These are phyloP conservation scores for Sebastes iracundus DNA, from an alignment of 2,797 vertebrate species.

Conservation along the genomic window DNA sequence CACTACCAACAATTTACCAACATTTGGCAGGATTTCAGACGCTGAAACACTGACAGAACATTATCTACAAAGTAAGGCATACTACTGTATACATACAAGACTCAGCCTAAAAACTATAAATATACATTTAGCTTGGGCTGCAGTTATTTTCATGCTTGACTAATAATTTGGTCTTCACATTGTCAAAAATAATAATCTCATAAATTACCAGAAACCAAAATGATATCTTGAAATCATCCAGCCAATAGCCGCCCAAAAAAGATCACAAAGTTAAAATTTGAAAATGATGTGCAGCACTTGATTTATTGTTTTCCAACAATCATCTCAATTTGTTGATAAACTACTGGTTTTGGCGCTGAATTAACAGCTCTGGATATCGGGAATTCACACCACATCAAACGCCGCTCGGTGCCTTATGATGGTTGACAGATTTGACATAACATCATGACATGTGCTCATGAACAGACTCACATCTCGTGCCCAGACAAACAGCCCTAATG, in stretches of 20 bases:
- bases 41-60: not conserved
- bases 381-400: constrained; percentile 68
- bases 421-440: constrained; percentile 71
- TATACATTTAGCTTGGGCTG: not conserved
- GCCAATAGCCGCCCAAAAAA: not conserved
- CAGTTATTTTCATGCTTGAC: constrained; percentile 3
- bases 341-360: constrained; percentile 19
- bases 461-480: constrained; percentile 65
- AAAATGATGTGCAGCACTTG: not conserved
- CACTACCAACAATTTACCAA: too few relatives aligned
- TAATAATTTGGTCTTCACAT: not conserved
- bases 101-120: not conserved
- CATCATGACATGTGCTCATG: constrained; percentile 48
- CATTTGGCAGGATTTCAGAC: too few relatives aligned
- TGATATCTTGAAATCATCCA: not conserved
- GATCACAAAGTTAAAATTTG: not conserved
- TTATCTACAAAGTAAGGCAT: not conserved
- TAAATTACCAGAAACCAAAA: constrained; percentile 20
- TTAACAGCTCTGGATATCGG: constrained; percentile 32
- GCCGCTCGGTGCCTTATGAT: constrained; percentile 41
- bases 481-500: constrained; percentile 70
- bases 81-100: not conserved
- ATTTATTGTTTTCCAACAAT: constrained; percentile 27
- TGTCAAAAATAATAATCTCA: constrained; percentile 10
- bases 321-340: constrained; percentile 7